Conservation (phyloP, 2,113 vertebrate genomes). For the Mirza zaza region DNA sequence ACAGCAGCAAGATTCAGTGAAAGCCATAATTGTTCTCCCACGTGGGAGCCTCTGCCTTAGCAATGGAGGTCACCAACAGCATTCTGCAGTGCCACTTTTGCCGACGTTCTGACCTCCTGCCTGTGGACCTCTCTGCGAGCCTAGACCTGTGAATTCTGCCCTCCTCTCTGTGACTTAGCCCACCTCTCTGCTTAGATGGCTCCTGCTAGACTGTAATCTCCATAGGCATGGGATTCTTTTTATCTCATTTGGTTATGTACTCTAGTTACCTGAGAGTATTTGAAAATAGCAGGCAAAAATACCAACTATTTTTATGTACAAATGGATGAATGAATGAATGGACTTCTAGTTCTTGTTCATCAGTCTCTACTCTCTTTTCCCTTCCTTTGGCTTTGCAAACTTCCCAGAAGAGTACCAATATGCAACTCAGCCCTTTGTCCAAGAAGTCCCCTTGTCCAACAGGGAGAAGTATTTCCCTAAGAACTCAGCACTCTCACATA, state of each 20-base stretch:
- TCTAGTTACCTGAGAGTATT: background rate
- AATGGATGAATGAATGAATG: background rate
- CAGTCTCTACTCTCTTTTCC: background rate
- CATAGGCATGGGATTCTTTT: background rate
- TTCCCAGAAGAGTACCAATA: background rate
- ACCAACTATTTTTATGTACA: background rate
- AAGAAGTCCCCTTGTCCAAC: background rate
- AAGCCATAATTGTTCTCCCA: background rate
- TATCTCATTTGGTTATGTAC: background rate
- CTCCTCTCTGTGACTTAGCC: background rate
- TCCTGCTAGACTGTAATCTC: background rate
- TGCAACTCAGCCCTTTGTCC: background rate
- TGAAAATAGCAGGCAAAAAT: background rate
- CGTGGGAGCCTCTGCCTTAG: fast-evolving
- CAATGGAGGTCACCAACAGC: background rate
- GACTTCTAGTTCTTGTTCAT: background rate
- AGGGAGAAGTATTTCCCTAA: background rate
- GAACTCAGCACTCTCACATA: background rate
- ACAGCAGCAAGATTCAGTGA: background rate
- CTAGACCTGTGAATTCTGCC: background rate
- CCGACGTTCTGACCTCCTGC: background rate
- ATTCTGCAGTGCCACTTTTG: background rate
- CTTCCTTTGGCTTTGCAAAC: background rate
- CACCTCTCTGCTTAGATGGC: background rate
- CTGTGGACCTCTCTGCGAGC: background rate